Conservation (phyloP, 2,888 invertebrate genomes). For the Pachymerium ferrugineum region DNA sequence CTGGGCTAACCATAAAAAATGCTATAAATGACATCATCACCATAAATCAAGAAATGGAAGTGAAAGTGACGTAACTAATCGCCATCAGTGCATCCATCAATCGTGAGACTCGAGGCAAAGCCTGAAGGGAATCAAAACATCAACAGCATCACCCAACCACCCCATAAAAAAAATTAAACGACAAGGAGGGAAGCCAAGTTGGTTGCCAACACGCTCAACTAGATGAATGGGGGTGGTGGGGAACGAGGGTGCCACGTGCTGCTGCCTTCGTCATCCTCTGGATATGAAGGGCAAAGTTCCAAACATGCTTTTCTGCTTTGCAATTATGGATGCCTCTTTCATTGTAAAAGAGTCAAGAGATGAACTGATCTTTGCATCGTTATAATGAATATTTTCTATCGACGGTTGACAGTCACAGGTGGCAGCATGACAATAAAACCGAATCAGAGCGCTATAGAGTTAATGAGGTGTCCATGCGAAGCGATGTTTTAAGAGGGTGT, state of each 20-base stretch:
- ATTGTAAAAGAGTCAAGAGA: neutral
- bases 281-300: neutral
- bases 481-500: neutral
- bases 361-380: neutral
- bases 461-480: neutral
- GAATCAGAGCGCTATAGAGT: neutral
- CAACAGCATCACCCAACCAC: neutral
- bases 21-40: neutral
- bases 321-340: neutral
- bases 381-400: neutral
- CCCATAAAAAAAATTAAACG: neutral
- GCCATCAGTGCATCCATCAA: neutral
- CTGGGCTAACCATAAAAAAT: neutral
- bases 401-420: neutral
- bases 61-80: neutral
- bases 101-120: neutral
- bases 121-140: neutral
- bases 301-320: neutral
- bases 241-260: neutral
- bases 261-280: neutral
- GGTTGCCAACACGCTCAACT: neutral
- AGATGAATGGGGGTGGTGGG: too few species aligned
- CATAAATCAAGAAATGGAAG: neutral
- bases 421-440: neutral
- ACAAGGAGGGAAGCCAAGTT: neutral